Percentiles rank a stretch among this genome's conserved stretches.
These are phyloP conservation scores for Eidolon helvum DNA, from an alignment of 2,113 vertebrate species.

Conservation along the genomic window DNA sequence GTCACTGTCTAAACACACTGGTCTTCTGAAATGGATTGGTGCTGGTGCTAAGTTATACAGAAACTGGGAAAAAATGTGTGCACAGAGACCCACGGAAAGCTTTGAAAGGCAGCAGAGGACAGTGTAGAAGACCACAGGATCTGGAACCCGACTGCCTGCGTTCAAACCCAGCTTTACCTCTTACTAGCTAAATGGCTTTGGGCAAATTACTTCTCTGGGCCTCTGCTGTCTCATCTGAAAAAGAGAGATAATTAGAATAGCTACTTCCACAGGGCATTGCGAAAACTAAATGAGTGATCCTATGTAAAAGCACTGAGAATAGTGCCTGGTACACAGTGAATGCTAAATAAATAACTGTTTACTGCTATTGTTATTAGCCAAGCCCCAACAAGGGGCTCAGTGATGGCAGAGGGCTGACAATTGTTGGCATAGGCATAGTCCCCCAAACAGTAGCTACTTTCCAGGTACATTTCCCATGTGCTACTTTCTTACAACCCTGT, in stretches of 20 bases:
- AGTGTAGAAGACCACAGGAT: not conserved
- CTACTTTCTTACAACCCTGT: not conserved
- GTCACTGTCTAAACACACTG: not conserved
- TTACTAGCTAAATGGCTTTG: not conserved
- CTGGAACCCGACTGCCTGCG: not conserved
- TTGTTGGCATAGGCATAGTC: not conserved
- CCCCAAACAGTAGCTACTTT: not conserved
- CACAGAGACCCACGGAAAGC: not conserved
- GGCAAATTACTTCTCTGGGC: conserved; percentile 9
- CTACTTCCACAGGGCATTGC: not conserved
- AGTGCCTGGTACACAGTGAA: not conserved
- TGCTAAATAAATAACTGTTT: not conserved
- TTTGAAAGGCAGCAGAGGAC: not conserved
- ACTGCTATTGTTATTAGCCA: not conserved
- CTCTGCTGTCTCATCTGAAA: conserved; percentile 1
- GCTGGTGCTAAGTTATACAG: not conserved
- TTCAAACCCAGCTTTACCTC: conserved; percentile 21
- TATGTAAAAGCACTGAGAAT: not conserved
- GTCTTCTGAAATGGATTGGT: not conserved
- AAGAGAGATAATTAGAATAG: not conserved
- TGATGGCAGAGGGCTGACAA: not conserved
- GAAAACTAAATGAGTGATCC: not conserved
- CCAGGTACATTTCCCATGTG: not conserved
- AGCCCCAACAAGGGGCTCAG: not conserved
- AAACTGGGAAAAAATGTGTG: not conserved